Base-by-base conservation (phyloP, 2,888 invertebrate species). In the Tetanocera ferruginea region DNA sequence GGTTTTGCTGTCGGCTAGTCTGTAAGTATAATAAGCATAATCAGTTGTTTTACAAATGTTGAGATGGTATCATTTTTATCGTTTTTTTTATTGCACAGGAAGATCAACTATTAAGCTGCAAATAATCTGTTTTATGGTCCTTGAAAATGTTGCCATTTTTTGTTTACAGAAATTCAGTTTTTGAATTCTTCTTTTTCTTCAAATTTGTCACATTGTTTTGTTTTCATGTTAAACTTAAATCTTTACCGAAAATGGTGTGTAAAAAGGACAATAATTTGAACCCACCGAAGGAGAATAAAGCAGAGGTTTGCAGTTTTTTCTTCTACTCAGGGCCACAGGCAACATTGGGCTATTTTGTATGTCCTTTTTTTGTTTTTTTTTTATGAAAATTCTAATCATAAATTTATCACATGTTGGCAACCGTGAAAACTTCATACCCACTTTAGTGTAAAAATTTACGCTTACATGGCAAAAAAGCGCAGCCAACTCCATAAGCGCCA, bases 31-130 rank as follows among this genome's bases (percentile, higher is more conserved):
- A 57, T 43, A 23, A 23, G 37, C 23, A 72, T 43, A 72, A 60
- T 43, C 31, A 37, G 28, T 71, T 72, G 72, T 72, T 72, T 69
- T 37, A 72, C 72, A 60, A 72, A 60, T 72, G 71, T 34, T 31
- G 52, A n/a, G 17, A 34, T 31, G n/a, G 23, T 25, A 8, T 57
- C 1, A 57, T 57, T 57, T 9, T 9, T 11, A 60, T 60, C 60
- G 60, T 60, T 60, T 60, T 14, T 23, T 57, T 57, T 60, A 43
- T 11, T 43, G 11, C 4, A 6, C 43, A 2, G 11, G 14, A 43
- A 43, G 43, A 14, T 43, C 43, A 43, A 43, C 11, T 11, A 11
- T 43, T 43, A 43, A 43, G 43, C 43, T 43, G 8, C 1, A 19
- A 52, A 55, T 19, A 19, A 23, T 55, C 9, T 6, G n/a, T 23